Evolutionary conservation across 1,140 invertebrate genomes (phyloP).

Genomic region (Anastrepha obliqua): DNA sequence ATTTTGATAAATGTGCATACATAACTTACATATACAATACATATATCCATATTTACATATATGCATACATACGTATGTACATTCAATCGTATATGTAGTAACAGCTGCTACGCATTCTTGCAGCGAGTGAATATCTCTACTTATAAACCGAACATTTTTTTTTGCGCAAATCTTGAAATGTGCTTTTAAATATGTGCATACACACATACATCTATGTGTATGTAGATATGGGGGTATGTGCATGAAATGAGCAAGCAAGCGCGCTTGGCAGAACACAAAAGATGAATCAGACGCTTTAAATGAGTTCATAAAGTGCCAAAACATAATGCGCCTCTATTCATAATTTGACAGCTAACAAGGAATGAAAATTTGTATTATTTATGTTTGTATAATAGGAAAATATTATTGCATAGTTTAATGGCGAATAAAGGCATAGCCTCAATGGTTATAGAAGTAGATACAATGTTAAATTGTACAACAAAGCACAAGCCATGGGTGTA

Average conservation of each 20-base stretch:
- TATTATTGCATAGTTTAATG: slow-evolving; percentile 10
- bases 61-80: too few species aligned
- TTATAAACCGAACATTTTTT: neutral
- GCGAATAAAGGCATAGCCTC: neutral
- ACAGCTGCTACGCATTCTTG: neutral
- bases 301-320: slow-evolving; percentile 34
- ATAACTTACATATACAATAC: too few species aligned
- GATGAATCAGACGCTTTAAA: slow-evolving; percentile 31
- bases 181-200: neutral
- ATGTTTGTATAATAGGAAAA: neutral
- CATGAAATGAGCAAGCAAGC: neutral
- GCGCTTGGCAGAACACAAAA: neutral
- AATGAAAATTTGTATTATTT: neutral
- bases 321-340: slow-evolving; percentile 41
- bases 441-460: neutral
- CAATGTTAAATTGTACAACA: neutral
- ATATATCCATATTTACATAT: too few species aligned
- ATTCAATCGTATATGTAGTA: too few species aligned
- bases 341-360: slow-evolving; percentile 42
- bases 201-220: too few species aligned
- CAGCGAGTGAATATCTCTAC: too few species aligned
- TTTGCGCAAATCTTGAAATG: neutral
- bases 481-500: neutral
- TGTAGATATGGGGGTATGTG: neutral
- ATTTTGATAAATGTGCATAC: too few species aligned